Percentiles rank a stretch among this genome's conserved stretches.
Evolutionary conservation across 2,113 vertebrate genomes (phyloP).

Genomic region (Pao palembangensis): DNA sequence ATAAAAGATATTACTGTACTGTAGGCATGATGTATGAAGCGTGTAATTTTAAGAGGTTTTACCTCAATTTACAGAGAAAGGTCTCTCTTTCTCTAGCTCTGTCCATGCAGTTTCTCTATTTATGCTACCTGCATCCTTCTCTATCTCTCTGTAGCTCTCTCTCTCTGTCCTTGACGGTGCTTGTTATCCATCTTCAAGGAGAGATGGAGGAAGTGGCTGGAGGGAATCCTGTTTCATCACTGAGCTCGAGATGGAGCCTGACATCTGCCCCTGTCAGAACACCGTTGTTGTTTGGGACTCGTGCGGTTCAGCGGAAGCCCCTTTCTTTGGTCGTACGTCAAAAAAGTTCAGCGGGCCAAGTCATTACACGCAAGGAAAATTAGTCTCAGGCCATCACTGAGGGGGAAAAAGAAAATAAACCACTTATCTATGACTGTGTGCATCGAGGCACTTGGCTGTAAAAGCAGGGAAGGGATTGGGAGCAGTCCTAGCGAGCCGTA

Average conservation of each 20-base stretch:
- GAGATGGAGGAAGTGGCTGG: conserved; percentile 40
- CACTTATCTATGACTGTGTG: conserved; percentile 57
- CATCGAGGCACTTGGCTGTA: conserved; percentile 56
- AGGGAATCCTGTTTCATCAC: conserved; percentile 69
- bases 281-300: conserved; percentile 37
- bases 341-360: conserved; percentile 47
- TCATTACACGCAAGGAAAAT: conserved; percentile 51
- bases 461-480: conserved; percentile 53
- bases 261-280: conserved; percentile 48
- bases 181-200: conserved; percentile 62
- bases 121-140: background rate
- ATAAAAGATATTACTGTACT: too few species aligned
- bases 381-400: conserved; percentile 48
- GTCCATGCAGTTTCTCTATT: background rate
- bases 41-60: too few species aligned
- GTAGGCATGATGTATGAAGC: too few species aligned
- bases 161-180: conserved; percentile 58
- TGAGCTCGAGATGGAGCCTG: conserved; percentile 39
- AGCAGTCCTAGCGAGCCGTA: conserved; percentile 53
- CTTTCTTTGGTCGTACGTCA: conserved; percentile 22
- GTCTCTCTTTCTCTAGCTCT: conserved; percentile 23
- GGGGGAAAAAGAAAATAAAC: conserved; percentile 31
- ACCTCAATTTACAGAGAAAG: conserved; percentile 45
- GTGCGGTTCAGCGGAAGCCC: conserved; percentile 1
- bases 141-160: conserved; percentile 20